Percentiles rank a stretch among this genome's conserved stretches.
Evolutionary conservation across 1,140 invertebrate species (phyloP).

Genomic region (Sarcophaga bullata): DNA sequence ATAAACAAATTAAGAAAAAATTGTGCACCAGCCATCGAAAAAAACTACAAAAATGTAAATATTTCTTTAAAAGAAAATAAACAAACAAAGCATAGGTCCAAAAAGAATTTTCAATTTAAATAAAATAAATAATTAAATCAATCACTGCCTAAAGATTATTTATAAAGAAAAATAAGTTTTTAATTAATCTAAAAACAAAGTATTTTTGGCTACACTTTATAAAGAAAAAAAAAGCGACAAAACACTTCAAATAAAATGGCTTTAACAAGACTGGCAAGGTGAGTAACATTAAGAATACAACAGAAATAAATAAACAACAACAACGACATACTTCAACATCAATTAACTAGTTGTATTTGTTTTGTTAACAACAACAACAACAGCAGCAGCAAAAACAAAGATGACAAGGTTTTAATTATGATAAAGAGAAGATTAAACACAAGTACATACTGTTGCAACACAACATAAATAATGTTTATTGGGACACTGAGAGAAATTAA

Average conservation of each 20-base stretch:
- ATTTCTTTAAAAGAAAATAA: constrained; percentile 33
- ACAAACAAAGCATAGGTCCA: constrained; percentile 33
- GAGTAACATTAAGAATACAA: constrained; percentile 42
- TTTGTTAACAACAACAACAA: too few species aligned
- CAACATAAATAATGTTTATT: too few species aligned
- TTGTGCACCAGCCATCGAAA: not conserved
- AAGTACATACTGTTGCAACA: too few species aligned
- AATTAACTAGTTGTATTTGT: not conserved
- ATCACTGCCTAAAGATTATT: not conserved
- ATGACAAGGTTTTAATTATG: too few species aligned
- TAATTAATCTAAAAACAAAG: constrained; percentile 9
- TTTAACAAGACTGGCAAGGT: constrained; percentile 63
- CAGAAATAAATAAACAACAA: not conserved
- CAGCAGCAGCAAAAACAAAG: too few species aligned
- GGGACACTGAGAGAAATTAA: too few species aligned
- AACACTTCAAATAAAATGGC: constrained; percentile 51
- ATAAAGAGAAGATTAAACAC: too few species aligned
- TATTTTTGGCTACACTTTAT: not conserved
- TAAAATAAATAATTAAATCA: not conserved
- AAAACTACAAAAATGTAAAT: constrained; percentile 47
- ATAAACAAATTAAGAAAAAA: constrained; percentile 42
- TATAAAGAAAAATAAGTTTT: not conserved
- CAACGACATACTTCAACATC: not conserved
- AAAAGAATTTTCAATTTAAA: not conserved
- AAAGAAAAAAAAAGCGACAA: constrained; percentile 28